Evolutionary conservation across 1,140 invertebrate genomes (phyloP), one percentile per base, ranked within the genome.

Genomic region (Dinothrombium tinctorium): DNA sequence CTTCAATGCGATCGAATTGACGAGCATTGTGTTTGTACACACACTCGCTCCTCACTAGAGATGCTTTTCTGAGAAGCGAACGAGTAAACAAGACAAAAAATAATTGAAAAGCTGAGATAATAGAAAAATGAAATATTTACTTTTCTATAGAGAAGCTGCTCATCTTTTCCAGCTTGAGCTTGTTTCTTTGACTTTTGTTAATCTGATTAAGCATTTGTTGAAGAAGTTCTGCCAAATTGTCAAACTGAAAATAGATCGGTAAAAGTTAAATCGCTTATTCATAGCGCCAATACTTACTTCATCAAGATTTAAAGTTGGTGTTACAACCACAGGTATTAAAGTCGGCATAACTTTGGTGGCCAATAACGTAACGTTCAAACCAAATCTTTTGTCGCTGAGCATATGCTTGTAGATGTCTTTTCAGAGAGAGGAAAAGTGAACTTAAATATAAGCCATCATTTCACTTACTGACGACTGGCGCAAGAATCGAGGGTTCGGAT

Each of bases 281-380:
- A n/a, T n/a, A n/a, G n/a, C n/a, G n/a, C n/a, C n/a, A n/a, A n/a
- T n/a, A 41, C 15, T 43, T 49, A 63, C 61, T 57, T 92, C 81
- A 43, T 92, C 82, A 49, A 90, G 62, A 58, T 76, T 84, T 32
- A 95, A 63, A 21, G 71, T 70, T 2, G 83, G 77, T 58, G 87
- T 89, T 29, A 94, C 75, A 2, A 84, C 80, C 53, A 87, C 82
- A 21, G 89, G 87, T 35, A 87, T 71, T 5, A 94, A 62, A 8
- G 76, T 70, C 0, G 87, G 89, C 68, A 95, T 83, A 24, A 92
- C 81, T 26, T 26, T 72, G 1, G 79, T 89, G 0, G 87, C 86
- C 71, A 94, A 77, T 48, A 89, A 66, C 55, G 81, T 86, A 11
- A 89, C 74, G 2, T 76, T 80, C 28, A 94, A 61, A 11, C 82